phyloP scores from a whole-genome alignment of 2,797 vertebrate genomes.

The Coreius guichenoti region DNA sequence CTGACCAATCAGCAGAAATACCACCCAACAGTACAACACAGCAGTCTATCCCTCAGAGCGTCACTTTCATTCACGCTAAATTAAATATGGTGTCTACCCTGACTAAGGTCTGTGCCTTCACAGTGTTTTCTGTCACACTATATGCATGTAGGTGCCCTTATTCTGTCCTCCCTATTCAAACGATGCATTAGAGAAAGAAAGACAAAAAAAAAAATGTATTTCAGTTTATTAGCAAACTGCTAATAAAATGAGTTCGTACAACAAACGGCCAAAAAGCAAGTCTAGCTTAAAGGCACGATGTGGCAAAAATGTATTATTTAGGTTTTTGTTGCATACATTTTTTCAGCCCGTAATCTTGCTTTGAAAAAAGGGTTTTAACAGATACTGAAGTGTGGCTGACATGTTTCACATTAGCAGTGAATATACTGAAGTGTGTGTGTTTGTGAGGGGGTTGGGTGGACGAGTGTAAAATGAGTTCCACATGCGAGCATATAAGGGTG shows the following conservation, averaged over 20 bases:
- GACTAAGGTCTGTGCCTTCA: background rate
- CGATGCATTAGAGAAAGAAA: background rate
- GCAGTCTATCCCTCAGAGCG: background rate
- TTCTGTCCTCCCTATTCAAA: constrained; percentile 3
- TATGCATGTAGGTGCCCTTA: background rate
- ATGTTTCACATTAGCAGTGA: constrained; percentile 35
- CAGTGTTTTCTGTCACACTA: background rate
- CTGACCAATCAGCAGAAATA: background rate
- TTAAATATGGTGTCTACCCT: too few relatives aligned
- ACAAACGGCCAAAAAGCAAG: constrained; percentile 60
- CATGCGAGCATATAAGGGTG: constrained; percentile 69
- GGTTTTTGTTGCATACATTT: background rate
- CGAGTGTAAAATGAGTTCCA: constrained; percentile 77
- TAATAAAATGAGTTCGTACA: constrained; percentile 69
- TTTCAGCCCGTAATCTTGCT: background rate
- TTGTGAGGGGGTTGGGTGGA: constrained; percentile 40
- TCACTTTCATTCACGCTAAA: background rate
- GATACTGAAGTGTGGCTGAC: constrained; percentile 10
- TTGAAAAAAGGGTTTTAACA: background rate
- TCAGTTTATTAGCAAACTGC: constrained; percentile 64
- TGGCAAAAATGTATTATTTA: background rate
- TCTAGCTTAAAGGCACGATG: constrained; percentile 49
- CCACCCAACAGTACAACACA: too few relatives aligned
- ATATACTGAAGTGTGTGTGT: constrained; percentile 37
- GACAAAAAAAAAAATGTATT: too few relatives aligned